Conservation (phyloP, 2,888 invertebrate species). For the Amphipyra berbera region DNA sequence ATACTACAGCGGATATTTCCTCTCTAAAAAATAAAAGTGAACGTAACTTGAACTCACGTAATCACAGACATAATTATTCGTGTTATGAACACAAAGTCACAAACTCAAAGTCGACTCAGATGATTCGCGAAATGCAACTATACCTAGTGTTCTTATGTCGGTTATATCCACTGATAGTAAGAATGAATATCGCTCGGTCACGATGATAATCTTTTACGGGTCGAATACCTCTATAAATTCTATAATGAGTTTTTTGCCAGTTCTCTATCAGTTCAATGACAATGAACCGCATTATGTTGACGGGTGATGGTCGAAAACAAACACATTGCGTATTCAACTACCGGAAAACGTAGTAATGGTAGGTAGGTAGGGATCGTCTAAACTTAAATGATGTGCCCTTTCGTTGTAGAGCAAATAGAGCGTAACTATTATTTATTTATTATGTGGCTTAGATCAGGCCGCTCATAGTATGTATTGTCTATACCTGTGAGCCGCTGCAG, state of each 20-base stretch:
- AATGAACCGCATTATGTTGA: constrained; percentile 63
- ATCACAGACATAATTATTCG: constrained; percentile 69
- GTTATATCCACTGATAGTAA: constrained; percentile 56
- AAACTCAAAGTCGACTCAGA: constrained; percentile 64
- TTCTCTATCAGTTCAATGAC: constrained; percentile 67
- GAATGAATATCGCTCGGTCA: constrained; percentile 58
- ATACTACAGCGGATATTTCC: constrained; percentile 71
- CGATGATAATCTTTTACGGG: constrained; percentile 25
- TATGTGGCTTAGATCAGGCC: no score
- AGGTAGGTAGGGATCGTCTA: no score
- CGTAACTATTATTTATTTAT: no score
- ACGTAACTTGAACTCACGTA: constrained; percentile 76
- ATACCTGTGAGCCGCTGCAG: no score
- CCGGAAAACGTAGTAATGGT: neutral
- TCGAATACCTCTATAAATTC: constrained; percentile 48
- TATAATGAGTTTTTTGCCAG: constrained; percentile 52
- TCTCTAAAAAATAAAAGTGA: constrained; percentile 86
- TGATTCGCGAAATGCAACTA: constrained; percentile 61
- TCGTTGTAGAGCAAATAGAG: no score
- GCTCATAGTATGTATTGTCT: no score
- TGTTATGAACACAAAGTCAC: constrained; percentile 71
- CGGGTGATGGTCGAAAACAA: constrained; percentile 10
- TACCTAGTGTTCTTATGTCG: constrained; percentile 41
- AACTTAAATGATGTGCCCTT: no score
- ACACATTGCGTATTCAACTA: constrained; percentile 10